Evolutionary conservation across 2,797 vertebrate genomes (phyloP), one percentile per base, ranked within the genome.

Genomic region (Naso thynnoides): DNA sequence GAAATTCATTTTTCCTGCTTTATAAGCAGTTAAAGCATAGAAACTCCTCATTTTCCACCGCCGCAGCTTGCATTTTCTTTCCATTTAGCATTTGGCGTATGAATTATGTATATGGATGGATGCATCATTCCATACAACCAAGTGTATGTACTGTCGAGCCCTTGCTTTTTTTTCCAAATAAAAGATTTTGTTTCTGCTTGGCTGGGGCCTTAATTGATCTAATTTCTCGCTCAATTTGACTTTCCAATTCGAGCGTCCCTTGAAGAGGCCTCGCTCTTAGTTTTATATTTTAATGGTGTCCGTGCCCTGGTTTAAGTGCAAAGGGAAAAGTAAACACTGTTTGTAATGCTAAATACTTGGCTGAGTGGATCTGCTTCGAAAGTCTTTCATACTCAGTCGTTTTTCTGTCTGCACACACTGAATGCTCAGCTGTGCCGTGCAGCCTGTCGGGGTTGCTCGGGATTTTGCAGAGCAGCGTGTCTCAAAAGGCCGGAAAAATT

Each of bases 171-270:
- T 62, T 44, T 14, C 36, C 21, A 39, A 65, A 47, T 48, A 55
- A 61, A 31, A 6, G 18, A 31, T 42, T 50, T 19, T 52, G 29
- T 59, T 67, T 58, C 62, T 73, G 75, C 73, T 38, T 24, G 52
- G 42, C 62, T 62, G 56, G 72, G 15, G 21, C 50, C 56, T 67
- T 81, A 85, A 87, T 78, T 76, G 60, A 88, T 85, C 50, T 68
- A 73, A 90, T 90, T 86, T 84, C 53, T 68, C 14, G 55, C 71
- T 84, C 79, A 71, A 71, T 89, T 85, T 78, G 71, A 83, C 73
- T 63, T 70, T 69, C 79, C 79, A 53, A 57, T 68, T 24, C 55
- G 60, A 69, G 62, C 38, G 33, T 84, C 61, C 54, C 73, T 77
- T 64, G 42, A 70, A 85, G 71, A 85, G 66, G 65, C 72, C 67